Evolutionary conservation across 2,888 invertebrate genomes (phyloP).

Genomic region (Carpatolechia fugitivella): DNA sequence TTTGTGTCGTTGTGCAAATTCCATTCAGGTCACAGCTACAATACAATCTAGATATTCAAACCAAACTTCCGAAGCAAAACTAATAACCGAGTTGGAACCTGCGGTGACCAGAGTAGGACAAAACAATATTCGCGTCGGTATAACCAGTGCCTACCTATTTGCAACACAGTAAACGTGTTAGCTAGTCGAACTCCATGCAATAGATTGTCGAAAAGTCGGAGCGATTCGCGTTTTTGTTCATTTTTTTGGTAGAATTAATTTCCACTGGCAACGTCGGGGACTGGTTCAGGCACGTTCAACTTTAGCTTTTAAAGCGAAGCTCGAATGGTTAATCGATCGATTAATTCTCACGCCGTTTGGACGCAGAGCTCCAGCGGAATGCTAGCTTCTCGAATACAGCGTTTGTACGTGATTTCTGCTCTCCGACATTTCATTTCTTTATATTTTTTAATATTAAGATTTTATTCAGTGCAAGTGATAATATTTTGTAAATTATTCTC

Average conservation of each 20-base stretch:
- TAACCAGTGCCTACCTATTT: constrained; percentile 9
- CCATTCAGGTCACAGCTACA: constrained; percentile 13
- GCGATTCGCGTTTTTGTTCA: constrained; percentile 36
- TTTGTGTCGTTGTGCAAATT: constrained; percentile 10
- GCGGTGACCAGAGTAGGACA: constrained; percentile 30
- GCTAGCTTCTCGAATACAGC: background rate
- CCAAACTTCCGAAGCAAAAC: constrained; percentile 23
- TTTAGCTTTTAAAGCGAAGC: constrained; percentile 61
- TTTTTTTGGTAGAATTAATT: constrained; percentile 65
- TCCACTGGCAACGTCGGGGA: constrained; percentile 53
- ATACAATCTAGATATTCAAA: constrained; percentile 20
- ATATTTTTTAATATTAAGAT: too few relatives aligned
- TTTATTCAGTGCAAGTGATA: too few relatives aligned
- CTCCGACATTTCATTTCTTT: background rate
- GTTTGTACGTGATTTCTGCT: constrained; percentile 3
- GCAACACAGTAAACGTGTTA: constrained; percentile 13
- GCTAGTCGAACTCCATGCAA: constrained; percentile 39
- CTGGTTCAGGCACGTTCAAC: constrained; percentile 66
- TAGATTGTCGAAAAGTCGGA: constrained; percentile 52
- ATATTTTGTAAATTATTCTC: too few relatives aligned
- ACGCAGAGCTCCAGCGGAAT: constrained; percentile 54
- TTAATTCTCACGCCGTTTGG: constrained; percentile 72
- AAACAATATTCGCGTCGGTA: constrained; percentile 31
- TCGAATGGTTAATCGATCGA: constrained; percentile 73
- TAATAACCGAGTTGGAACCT: constrained; percentile 21